Base-by-base conservation (phyloP, 1,140 invertebrate genomes). In the Drosophila serrata region DNA sequence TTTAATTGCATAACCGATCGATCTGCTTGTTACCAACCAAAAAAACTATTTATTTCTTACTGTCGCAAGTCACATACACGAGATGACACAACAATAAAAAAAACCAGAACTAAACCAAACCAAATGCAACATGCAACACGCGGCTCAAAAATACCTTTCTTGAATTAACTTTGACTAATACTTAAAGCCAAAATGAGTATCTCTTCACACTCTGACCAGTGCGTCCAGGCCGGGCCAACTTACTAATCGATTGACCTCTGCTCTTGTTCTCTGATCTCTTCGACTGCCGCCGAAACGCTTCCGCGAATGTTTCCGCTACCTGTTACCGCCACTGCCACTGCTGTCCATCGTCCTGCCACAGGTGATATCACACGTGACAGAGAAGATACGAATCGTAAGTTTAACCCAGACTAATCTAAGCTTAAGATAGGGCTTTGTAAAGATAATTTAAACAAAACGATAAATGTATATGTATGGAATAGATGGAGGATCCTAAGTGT, bases 351-450 rank as follows among this genome's bases (percentile, higher is more conserved):
- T 45, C 57, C 42, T 82, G 60, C 51, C 93, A 88, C 92, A 95
- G 94, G 94, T 93, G 94, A 95, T 93, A 93, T 95, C 72, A 94
- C 94, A 75, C 93, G 94, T 90, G 94, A 95, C 93, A 93, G 94
- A 82, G 94, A 95, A 92, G 94, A 95, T 85, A 94, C 94, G 55
- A 95, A 94, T 91, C 93, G 94, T 95, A 93, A 95, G 94, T 95
- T 64, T 55, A 55, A 37, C 51, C 13, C 19, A 6, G 8, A 37
- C 33, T 55, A 37, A 55, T 11, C 31, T 53, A 53, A 8, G 13
- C 51, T 22, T 55, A 37, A 37, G 33, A 0, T 24, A 11, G 35
- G 8, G 49, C 19, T 22, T 15, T 0, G 15, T 27, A 48, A 29
- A 48, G 9, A 45, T 27, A 48, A 8, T 11, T 6, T 51, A 3